Base-by-base conservation (phyloP, 2,797 vertebrate species). In the Trichosurus vulpecula region DNA sequence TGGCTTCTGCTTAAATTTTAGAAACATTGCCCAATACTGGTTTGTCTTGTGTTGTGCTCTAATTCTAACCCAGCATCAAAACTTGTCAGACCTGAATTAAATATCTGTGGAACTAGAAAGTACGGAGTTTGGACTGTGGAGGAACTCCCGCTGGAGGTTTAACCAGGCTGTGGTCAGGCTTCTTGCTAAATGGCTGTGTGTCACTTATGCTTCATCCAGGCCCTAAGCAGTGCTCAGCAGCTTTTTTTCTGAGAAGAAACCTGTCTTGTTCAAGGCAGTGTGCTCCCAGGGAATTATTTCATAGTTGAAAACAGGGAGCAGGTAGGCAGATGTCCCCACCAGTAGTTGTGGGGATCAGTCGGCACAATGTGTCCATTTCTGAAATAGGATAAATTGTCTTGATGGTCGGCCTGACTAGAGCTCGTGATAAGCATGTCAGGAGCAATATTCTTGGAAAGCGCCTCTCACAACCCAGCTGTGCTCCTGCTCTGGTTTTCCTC, bases 11-110 rank as follows among this genome's bases (percentile, higher is more conserved):
- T 93, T 51, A 92, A 89, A 27, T 92, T n/a, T 16, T 90, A 55
- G 52, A 94, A n/a, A 54, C 57, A 91, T 96, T 6, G 54, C 16
- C 66, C 47, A 57, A 93, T 94, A 90, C 27, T 95, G 66, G 16
- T 96, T 94, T 92, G 52, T 94, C 89, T 51, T 92, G n/a, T 56
- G 27, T 91, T 57, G 54, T 4, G 35, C 25, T 6, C 6, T 16
- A 25, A 41, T 19, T 22, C 66, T 10, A 22, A 25, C 8, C 87
- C 53, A 51, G 61, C 95, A 53, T 27, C 52, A 90, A 57, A 96
- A 58, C 92, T 51, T 56, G 47, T 52, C 5, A 94, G 74, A 91
- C 92, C 93, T 92, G 47, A 97, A 94, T 93, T 95, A 51, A 29
- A 51, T 93, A 93, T 95, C 30, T 94, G 54, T 92, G 12, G 61